Conservation (phyloP, 2,888 invertebrate species). For the Chromoteleia sp. region DNA sequence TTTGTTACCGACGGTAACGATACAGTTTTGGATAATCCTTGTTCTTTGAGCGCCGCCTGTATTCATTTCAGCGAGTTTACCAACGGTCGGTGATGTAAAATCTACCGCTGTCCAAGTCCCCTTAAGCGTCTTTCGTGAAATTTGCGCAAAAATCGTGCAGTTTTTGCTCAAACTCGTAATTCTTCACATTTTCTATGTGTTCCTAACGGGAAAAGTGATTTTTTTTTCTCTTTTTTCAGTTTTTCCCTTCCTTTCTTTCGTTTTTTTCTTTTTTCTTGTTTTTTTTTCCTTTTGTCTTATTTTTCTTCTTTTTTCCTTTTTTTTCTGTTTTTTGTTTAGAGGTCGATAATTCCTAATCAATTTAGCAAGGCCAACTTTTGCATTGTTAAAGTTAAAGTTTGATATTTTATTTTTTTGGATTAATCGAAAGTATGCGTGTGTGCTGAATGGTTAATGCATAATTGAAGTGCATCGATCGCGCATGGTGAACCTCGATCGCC, state of each 20-base stretch:
- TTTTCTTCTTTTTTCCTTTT: not conserved
- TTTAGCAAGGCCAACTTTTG: slow-evolving; percentile 44
- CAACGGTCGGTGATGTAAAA: slow-evolving; percentile 13
- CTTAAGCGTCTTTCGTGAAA: slow-evolving; percentile 14
- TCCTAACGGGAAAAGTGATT: slow-evolving; percentile 50
- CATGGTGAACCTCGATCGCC: slow-evolving; percentile 83
- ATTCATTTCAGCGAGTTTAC: too few species aligned
- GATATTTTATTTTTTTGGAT: slow-evolving; percentile 60
- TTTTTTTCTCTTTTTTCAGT: not conserved
- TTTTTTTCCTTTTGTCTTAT: slow-evolving; percentile 16
- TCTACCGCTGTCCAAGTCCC: not conserved
- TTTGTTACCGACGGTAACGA: too few species aligned
- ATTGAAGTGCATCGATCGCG: not conserved
- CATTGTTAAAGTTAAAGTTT: slow-evolving; percentile 62
- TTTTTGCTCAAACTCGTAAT: slow-evolving; percentile 41
- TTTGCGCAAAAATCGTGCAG: slow-evolving; percentile 30
- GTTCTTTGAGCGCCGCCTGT: too few species aligned
- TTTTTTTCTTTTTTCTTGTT: not conserved
- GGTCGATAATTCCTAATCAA: slow-evolving; percentile 47
- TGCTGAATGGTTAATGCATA: too few species aligned
- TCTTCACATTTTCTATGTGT: slow-evolving; percentile 43
- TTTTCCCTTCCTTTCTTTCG: too few species aligned
- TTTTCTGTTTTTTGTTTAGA: slow-evolving; percentile 15
- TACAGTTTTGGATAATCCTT: too few species aligned
- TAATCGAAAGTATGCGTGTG: slow-evolving; percentile 9